These are phyloP conservation scores for Drosophila nr. medialis DNA, from an alignment of 2,888 invertebrate species.

Conservation along the genomic window DNA sequence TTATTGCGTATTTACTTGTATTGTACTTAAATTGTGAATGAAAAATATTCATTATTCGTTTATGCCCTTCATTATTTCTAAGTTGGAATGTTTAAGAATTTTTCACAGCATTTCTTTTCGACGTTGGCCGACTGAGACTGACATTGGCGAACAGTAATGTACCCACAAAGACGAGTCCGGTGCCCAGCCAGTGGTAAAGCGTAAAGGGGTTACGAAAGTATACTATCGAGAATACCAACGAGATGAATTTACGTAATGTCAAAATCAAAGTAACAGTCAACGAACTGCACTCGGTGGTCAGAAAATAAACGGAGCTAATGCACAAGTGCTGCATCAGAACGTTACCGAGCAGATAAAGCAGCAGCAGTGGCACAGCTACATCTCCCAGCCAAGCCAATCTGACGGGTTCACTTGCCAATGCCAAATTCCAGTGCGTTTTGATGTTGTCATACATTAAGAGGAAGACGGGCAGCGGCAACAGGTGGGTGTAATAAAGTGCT, in stretches of 20 bases:
- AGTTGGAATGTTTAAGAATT: slow-evolving; percentile 43
- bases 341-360: slow-evolving; percentile 89
- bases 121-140: slow-evolving; percentile 84
- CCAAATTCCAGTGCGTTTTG: slow-evolving; percentile 86
- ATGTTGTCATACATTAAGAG: slow-evolving; percentile 91
- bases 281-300: slow-evolving; percentile 96
- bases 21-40: slow-evolving; percentile 73
- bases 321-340: slow-evolving; percentile 95
- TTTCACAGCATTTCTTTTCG: slow-evolving; percentile 36
- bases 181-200: slow-evolving; percentile 94
- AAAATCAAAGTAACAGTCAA: slow-evolving; percentile 97
- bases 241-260: slow-evolving; percentile 97
- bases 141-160: slow-evolving; percentile 95
- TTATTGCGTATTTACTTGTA: slow-evolving; percentile 59
- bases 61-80: slow-evolving; percentile 7
- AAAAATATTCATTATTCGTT: slow-evolving; percentile 55
- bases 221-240: slow-evolving; percentile 95
- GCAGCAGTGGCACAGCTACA: slow-evolving; percentile 52
- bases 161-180: slow-evolving; percentile 94
- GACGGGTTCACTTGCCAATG: slow-evolving; percentile 36
- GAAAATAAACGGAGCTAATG: slow-evolving; percentile 95
- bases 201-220: slow-evolving; percentile 97
- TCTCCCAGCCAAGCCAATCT: slow-evolving; percentile 33
- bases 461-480: slow-evolving; percentile 95
- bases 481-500: slow-evolving; percentile 94